Percentiles rank a stretch among this genome's conserved stretches.
phyloP scores from a whole-genome alignment of 53 echinoderm and acorn worm species.

The Pentamera pediparva region DNA sequence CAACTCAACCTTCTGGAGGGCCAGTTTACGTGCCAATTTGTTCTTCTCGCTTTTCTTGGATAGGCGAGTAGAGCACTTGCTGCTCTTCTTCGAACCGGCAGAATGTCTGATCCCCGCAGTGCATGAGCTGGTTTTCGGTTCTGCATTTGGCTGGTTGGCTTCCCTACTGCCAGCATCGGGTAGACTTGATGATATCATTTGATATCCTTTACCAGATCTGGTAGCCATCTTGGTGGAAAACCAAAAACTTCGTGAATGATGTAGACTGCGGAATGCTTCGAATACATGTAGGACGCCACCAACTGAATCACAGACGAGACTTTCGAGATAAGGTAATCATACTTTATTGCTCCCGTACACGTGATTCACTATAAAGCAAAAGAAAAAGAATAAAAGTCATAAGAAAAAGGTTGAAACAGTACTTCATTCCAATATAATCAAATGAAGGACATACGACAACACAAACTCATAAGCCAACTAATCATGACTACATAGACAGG shows the following conservation, averaged over 20 bases:
- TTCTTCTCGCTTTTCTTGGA: conserved; percentile 13
- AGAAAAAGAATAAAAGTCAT: too few species aligned
- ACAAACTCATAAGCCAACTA: too few species aligned
- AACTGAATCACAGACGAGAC: too few species aligned
- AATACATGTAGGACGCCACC: too few species aligned
- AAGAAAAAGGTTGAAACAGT: too few species aligned
- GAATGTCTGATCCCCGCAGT: neutral
- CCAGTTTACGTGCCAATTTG: neutral
- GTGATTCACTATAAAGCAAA: too few species aligned
- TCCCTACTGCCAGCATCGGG: neutral
- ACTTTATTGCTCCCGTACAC: too few species aligned
- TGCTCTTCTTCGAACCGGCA: neutral
- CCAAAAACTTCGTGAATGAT: neutral
- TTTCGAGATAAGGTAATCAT: too few species aligned
- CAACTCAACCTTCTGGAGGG: conserved; percentile 17
- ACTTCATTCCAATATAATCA: too few species aligned
- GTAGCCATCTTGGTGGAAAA: neutral
- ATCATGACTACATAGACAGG: too few species aligned
- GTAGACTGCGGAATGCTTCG: neutral
- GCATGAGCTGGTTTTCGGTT: neutral
- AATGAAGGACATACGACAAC: too few species aligned
- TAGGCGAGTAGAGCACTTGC: conserved; percentile 4
- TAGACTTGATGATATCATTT: neutral
- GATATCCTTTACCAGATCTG: neutral
- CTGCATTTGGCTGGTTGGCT: neutral